Evolutionary conservation across 2,888 invertebrate genomes (phyloP).

Genomic region (Linnaemya tessellans): DNA sequence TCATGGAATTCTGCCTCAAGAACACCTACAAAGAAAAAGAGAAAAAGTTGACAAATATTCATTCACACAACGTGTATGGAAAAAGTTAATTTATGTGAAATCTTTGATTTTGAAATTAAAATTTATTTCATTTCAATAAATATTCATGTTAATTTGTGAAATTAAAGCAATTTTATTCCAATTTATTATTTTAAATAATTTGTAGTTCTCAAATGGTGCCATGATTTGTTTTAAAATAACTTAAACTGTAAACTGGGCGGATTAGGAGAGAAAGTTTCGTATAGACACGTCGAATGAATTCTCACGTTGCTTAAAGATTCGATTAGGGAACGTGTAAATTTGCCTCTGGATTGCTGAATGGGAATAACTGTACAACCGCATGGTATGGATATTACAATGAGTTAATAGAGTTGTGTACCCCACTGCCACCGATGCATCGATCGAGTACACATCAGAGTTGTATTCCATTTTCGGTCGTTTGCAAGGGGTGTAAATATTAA

Average conservation of each 20-base stretch:
- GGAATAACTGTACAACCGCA: too few species aligned
- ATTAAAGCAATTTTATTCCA: conserved; percentile 24
- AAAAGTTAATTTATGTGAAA: conserved; percentile 38
- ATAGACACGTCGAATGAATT: too few species aligned
- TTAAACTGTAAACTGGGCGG: neutral
- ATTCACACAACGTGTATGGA: neutral
- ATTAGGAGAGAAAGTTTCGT: neutral
- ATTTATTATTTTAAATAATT: neutral
- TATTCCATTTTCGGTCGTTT: too few species aligned
- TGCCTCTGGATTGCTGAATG: too few species aligned
- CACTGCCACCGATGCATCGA: too few species aligned
- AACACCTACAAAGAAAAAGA: conserved; percentile 84
- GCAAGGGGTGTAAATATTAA: too few species aligned
- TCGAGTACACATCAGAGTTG: too few species aligned
- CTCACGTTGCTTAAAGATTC: too few species aligned
- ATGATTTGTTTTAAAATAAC: neutral
- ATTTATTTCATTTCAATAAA: conserved; percentile 42
- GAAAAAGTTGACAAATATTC: conserved; percentile 13
- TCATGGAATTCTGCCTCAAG: conserved; percentile 93
- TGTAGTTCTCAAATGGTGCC: neutral
- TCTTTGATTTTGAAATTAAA: conserved; percentile 39
- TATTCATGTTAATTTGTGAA: conserved; percentile 23
- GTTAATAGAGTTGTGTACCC: too few species aligned
- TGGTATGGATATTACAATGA: too few species aligned
- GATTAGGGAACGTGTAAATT: too few species aligned